Conservation (phyloP, 2,888 invertebrate genomes). For the Marasmarcha lunaedactyla region DNA sequence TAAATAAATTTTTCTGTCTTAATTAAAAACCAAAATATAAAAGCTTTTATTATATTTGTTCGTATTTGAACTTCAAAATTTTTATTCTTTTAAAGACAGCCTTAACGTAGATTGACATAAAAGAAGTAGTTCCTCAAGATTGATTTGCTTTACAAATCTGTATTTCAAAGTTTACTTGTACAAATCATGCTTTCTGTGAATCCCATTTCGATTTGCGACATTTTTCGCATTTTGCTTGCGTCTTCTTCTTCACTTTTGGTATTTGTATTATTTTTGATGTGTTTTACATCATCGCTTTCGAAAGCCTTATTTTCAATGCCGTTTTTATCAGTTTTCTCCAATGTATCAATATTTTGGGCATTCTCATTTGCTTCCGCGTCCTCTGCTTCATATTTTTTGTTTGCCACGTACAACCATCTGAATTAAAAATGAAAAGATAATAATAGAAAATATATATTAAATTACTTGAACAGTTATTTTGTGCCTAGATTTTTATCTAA, state of each 20-base stretch:
- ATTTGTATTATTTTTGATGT: conserved; percentile 11
- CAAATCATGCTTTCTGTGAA: conserved; percentile 51
- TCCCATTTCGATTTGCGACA: conserved; percentile 51
- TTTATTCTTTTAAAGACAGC: too few relatives aligned
- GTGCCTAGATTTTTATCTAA: too few relatives aligned
- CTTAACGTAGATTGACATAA: too few relatives aligned
- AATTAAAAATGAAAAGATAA: conserved; percentile 22
- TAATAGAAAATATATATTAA: too few relatives aligned
- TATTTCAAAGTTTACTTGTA: conserved; percentile 37
- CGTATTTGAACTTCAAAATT: too few relatives aligned
- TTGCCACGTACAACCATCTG: conserved; percentile 79
- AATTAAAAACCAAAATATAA: too few relatives aligned
- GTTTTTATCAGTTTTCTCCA: conserved; percentile 24
- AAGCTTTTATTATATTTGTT: too few relatives aligned
- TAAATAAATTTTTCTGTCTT: too few relatives aligned
- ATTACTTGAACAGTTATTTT: too few relatives aligned
- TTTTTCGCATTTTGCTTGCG: conserved; percentile 16
- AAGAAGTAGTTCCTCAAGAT: too few relatives aligned
- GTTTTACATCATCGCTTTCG: conserved; percentile 31
- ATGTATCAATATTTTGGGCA: conserved; percentile 21
- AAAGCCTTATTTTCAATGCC: conserved; percentile 58
- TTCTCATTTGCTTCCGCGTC: conserved; percentile 21
- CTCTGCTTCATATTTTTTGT: conserved; percentile 62
- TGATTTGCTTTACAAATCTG: too few relatives aligned
- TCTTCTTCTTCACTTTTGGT: conserved; percentile 20